These are phyloP conservation scores for Puffinus mauretanicus DNA, from an alignment of 2,113 vertebrate species.

Conservation along the genomic window DNA sequence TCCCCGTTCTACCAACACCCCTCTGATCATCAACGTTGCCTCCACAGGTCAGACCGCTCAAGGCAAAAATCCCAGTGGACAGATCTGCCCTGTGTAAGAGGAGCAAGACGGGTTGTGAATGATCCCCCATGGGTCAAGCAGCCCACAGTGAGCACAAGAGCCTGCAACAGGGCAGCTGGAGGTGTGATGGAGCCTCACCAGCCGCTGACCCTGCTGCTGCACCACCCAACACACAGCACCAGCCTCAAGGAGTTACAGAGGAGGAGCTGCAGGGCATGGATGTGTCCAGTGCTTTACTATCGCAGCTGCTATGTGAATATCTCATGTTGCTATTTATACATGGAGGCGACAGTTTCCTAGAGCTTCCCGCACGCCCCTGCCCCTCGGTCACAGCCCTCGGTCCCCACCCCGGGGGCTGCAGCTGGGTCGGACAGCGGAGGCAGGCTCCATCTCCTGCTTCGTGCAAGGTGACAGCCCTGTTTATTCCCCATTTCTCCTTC, in stretches of 20 bases:
- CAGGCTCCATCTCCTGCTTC: neutral
- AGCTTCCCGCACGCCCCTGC: neutral
- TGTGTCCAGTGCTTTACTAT: neutral
- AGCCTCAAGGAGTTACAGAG: neutral
- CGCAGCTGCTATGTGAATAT: neutral
- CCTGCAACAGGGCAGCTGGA: neutral
- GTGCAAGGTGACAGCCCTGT: constrained; percentile 7
- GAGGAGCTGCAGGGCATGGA: neutral
- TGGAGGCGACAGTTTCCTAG: rapidly evolving
- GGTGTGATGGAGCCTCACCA: neutral
- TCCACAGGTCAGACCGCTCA: neutral
- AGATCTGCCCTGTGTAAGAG: neutral
- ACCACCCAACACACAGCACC: neutral
- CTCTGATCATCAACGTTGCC: rapidly evolving
- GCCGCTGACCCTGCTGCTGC: neutral
- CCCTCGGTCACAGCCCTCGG: neutral
- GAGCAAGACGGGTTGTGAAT: neutral
- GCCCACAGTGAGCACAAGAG: rapidly evolving
- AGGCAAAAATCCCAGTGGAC: neutral
- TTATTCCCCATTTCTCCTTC: neutral
- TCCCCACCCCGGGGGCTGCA: neutral
- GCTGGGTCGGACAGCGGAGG: neutral
- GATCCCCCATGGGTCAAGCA: neutral
- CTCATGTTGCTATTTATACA: neutral
- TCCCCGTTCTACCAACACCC: neutral